phyloP scores from a whole-genome alignment of 1,140 invertebrate species.

The Lamellibrachia luymesi region DNA sequence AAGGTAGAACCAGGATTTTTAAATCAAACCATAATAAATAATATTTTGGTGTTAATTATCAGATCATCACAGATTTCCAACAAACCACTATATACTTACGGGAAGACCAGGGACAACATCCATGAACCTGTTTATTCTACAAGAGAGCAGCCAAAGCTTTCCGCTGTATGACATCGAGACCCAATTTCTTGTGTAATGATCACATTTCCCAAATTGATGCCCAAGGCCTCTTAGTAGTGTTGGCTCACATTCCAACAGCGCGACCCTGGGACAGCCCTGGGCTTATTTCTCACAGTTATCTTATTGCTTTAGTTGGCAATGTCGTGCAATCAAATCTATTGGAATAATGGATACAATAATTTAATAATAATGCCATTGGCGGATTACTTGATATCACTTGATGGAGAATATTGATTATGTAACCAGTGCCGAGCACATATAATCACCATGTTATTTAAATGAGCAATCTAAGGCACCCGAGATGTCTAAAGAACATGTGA shows the following conservation, averaged over 20 bases:
- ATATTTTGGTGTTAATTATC: neutral
- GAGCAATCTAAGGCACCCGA: too few species aligned
- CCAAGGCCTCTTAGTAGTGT: neutral
- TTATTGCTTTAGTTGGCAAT: slow-evolving; percentile 7
- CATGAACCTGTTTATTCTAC: neutral
- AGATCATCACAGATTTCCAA: neutral
- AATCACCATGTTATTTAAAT: neutral
- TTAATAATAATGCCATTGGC: neutral
- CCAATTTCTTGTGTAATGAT: neutral
- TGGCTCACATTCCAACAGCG: neutral
- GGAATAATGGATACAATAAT: neutral
- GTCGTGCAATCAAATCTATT: neutral
- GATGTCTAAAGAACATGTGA: neutral
- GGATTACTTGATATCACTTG: neutral
- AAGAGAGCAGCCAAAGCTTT: neutral
- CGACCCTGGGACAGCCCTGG: neutral
- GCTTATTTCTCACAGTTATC: neutral
- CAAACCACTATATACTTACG: neutral
- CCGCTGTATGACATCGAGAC: neutral
- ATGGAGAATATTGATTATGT: neutral
- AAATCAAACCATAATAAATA: neutral
- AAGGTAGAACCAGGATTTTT: neutral
- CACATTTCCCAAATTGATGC: neutral
- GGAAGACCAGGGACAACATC: neutral
- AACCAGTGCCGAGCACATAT: neutral